Base-by-base conservation (phyloP, 2,888 invertebrate genomes). In the Tachina fera region DNA sequence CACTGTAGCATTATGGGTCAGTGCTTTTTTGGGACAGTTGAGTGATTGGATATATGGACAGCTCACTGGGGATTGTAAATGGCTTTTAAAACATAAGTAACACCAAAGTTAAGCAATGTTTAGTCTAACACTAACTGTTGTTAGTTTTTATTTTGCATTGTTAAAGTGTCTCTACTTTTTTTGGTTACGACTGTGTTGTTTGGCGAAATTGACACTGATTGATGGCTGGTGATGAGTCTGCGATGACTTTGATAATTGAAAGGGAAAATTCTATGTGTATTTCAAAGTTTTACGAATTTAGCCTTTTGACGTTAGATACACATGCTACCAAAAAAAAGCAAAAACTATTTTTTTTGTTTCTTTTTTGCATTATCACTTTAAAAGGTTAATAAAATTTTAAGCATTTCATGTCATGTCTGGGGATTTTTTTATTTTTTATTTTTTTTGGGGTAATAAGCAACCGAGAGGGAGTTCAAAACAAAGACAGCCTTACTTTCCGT, bases 201-300 rank as follows among this genome's bases (percentile, higher is more conserved):
- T n/a, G n/a, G 9, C 16, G 19, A 71, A 80, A 84, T 67, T 84
- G 80, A 80, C 80, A 76, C 71, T 84, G 84, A 84, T 84, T 84
- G 84, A 84, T 84, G 84, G 80, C 41, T 70, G 71, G 84, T 80
- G 84, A 76, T 80, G 84, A 72, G 65, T 80, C 76, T 76, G 60
- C 56, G 80, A 71, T 80, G 80, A 84, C 76, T 84, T 67, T 67
- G 80, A 71, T 71, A 84, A 84, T 80, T 76, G 80, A 84, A 84
- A 76, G 76, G 58, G 65, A 67, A 76, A 80, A 76, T 71, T 58
- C 56, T 60, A 67, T 80, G 71, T 60, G 70, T 58, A 67, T 71
- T 75, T 58, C 19, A 76, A 84, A 71, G 14, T 84, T 80, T 65
- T 41, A 43, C 49, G 49, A 45, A 71, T 75, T 47, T 58, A 47